Evolutionary conservation across 2,113 vertebrate species (phyloP).

Genomic region (Bagarius yarrelli): DNA sequence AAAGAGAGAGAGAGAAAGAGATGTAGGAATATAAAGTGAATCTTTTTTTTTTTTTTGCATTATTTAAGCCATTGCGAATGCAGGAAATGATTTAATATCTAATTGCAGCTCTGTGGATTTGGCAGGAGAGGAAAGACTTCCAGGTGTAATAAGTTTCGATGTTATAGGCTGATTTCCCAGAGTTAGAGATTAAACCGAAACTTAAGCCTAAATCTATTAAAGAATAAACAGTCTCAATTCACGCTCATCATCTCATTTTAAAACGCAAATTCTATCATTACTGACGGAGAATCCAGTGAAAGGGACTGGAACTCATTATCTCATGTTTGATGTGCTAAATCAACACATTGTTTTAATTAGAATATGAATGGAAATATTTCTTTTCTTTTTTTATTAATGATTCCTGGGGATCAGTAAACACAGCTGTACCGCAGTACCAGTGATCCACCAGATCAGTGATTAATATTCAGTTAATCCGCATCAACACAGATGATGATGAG

Average conservation of each 20-base stretch:
- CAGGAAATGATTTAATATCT: constrained; percentile 14
- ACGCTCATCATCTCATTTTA: not conserved
- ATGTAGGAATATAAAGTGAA: not conserved
- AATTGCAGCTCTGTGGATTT: not conserved
- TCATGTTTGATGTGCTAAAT: not conserved
- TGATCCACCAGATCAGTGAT: not conserved
- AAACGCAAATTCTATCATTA: not conserved
- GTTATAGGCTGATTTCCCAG: constrained; percentile 1
- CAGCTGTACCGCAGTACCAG: not conserved
- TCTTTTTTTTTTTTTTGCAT: not conserved
- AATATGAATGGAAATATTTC: not conserved
- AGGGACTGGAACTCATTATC: not conserved
- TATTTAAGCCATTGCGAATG: constrained; percentile 10
- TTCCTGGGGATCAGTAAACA: no score
- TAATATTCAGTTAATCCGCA: no score
- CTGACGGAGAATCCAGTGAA: not conserved
- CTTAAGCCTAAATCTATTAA: not conserved
- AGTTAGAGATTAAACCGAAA: not conserved
- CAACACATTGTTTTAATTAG: not conserved
- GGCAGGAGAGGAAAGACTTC: not conserved
- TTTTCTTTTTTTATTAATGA: not conserved
- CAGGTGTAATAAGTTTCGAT: constrained; percentile 10
- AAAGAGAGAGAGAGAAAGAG: no score
- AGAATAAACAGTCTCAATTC: not conserved
- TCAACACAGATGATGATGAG: no score